Evolutionary conservation across 2,113 vertebrate species (phyloP).

Genomic region (Pardalotus punctatus): DNA sequence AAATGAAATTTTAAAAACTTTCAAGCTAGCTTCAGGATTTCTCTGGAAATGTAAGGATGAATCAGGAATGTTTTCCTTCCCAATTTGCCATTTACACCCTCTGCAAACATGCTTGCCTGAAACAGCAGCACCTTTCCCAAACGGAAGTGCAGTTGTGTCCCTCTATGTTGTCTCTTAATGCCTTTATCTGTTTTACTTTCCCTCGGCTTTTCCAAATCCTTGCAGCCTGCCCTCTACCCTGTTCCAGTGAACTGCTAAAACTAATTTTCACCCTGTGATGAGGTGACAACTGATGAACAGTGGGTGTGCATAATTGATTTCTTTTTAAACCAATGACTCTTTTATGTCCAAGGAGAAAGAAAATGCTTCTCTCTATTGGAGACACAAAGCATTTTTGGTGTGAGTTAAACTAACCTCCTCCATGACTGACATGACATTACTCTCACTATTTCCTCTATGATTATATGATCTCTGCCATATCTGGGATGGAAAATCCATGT

Average conservation of each 20-base stretch:
- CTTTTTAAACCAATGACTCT: constrained; percentile 3
- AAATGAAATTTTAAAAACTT: not conserved
- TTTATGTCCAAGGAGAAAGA: not conserved
- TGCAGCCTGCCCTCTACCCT: not conserved
- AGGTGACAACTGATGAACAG: constrained; percentile 12
- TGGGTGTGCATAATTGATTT: not conserved
- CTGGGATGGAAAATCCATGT: constrained; percentile 47
- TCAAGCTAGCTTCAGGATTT: not conserved
- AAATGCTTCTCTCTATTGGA: not conserved
- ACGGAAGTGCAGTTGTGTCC: not conserved
- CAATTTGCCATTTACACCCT: not conserved
- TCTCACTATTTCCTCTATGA: constrained; percentile 26
- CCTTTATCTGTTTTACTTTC: not conserved
- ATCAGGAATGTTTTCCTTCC: not conserved
- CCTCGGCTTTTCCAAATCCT: not conserved
- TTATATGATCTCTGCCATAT: constrained; percentile 36
- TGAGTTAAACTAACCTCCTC: constrained; percentile 10
- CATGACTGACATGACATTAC: constrained; percentile 18
- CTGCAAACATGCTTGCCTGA: not conserved
- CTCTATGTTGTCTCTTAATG: not conserved
- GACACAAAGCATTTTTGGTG: not conserved
- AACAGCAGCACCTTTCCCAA: not conserved
- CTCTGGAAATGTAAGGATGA: not conserved
- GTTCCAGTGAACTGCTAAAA: not conserved
- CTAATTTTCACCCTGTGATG: constrained; percentile 23